phyloP scores from a whole-genome alignment of 2,888 invertebrate genomes.

The Lacanobia oleracea region DNA sequence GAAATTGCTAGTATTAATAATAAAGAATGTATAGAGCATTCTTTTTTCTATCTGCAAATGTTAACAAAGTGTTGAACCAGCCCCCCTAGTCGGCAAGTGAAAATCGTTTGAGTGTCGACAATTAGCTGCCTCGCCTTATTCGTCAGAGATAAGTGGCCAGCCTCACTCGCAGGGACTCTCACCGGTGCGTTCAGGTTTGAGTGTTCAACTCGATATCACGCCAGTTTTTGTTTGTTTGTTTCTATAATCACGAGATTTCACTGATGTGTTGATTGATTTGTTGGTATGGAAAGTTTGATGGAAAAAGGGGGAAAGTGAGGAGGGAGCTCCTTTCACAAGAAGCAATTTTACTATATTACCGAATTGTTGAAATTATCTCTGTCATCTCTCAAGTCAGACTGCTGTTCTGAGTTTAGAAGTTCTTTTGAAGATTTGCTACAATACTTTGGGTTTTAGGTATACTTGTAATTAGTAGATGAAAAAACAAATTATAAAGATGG shows the following conservation, averaged over 20 bases:
- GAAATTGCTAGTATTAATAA: too few species aligned
- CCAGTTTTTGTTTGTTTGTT: slow-evolving; percentile 65
- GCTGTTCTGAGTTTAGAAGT: too few species aligned
- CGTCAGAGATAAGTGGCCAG: slow-evolving; percentile 64
- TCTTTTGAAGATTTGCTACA: too few species aligned
- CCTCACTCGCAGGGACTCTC: slow-evolving; percentile 67
- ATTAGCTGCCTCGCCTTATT: slow-evolving; percentile 71
- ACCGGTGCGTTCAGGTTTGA: slow-evolving; percentile 58
- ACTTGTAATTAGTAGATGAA: too few species aligned
- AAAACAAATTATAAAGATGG: too few species aligned
- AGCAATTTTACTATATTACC: background rate
- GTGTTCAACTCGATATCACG: slow-evolving; percentile 50
- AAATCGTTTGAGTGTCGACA: slow-evolving; percentile 65
- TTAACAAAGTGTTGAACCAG: slow-evolving; percentile 26
- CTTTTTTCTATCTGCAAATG: background rate
- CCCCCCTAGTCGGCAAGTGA: slow-evolving; percentile 58
- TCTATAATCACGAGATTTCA: slow-evolving; percentile 57
- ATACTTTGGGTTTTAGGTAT: too few species aligned
- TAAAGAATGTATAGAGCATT: too few species aligned
- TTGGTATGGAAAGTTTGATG: slow-evolving; percentile 16
- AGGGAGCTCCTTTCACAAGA: background rate
- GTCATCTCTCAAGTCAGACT: background rate
- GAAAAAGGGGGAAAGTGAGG: background rate
- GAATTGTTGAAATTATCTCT: background rate
- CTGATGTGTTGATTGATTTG: slow-evolving; percentile 30